A percentile compares a stretch with the other conserved stretches of the same genome.
Evolutionary conservation across 2,888 invertebrate species (phyloP).

Genomic region (Ectemnius lituratus): DNA sequence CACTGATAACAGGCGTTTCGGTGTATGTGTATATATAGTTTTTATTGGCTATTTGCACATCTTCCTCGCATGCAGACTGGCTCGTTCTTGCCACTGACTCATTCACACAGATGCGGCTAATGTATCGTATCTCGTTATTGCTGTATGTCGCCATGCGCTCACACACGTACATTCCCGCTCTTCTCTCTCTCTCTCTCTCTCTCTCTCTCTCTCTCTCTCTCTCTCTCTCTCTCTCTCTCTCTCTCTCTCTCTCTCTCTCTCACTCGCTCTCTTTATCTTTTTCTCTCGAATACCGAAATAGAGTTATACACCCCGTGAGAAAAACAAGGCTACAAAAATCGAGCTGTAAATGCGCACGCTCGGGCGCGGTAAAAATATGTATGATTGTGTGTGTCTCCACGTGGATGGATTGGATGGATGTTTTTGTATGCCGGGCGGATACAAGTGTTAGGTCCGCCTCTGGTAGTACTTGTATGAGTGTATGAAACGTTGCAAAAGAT

Average conservation of each 20-base stretch:
- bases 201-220: no score
- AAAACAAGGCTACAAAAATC: constrained; percentile 36
- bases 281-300: constrained; percentile 6
- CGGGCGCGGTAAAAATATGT: constrained; percentile 19
- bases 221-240: no score
- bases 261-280: no score
- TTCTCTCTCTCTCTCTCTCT: no score
- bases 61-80: constrained; percentile 18
- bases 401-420: no score
- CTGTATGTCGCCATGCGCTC: neutral
- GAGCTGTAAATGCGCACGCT: constrained; percentile 31
- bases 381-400: constrained; percentile 13
- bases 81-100: constrained; percentile 4
- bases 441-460: no score
- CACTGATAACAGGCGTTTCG: no score
- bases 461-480: no score
- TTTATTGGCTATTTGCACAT: constrained; percentile 23
- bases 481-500: constrained; percentile 1
- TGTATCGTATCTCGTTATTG: neutral
- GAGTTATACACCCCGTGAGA: constrained; percentile 22
- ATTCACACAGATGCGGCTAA: constrained; percentile 1
- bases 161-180: neutral
- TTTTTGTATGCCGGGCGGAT: no score
- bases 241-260: no score
- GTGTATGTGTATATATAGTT: neutral